A percentile compares a stretch with the other conserved stretches of the same genome.
These are phyloP conservation scores for Euglossa dilemma DNA, from an alignment of 1,140 invertebrate genomes.

Conservation along the genomic window DNA sequence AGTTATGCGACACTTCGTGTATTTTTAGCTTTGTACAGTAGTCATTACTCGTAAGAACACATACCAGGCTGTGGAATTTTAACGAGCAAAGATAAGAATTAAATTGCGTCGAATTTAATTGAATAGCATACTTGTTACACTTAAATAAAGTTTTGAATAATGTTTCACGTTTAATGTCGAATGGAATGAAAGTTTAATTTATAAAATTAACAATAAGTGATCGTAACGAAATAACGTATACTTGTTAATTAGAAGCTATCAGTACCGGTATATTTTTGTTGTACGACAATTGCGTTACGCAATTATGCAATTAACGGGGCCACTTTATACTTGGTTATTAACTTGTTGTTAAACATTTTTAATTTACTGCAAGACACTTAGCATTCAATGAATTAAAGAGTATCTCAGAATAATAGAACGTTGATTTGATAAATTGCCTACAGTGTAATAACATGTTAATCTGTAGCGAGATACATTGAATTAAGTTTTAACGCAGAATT, in stretches of 20 bases:
- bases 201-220: not conserved
- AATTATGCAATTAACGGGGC: constrained; percentile 8
- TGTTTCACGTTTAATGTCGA: not conserved
- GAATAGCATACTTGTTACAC: not conserved
- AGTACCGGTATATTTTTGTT: not conserved
- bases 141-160: not conserved
- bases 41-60: not conserved
- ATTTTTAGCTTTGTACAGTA: constrained; percentile 14
- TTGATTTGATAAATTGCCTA: not conserved
- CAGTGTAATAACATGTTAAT: not conserved
- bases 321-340: not conserved
- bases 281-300: not conserved
- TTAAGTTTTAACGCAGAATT: not conserved
- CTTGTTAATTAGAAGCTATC: constrained; percentile 5
- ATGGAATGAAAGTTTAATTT: not conserved
- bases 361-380: not conserved
- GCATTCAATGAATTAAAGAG: not conserved
- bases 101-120: not conserved
- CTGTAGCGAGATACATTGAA: not conserved
- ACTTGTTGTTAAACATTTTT: not conserved
- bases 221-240: not conserved
- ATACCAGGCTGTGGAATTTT: constrained; percentile 17
- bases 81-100: constrained; percentile 16
- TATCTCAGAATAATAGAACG: not conserved
- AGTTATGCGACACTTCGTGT: not conserved